Evolutionary conservation across 2,113 vertebrate genomes (phyloP), one percentile per base, ranked within the genome.

Genomic region (Rynchops niger): DNA sequence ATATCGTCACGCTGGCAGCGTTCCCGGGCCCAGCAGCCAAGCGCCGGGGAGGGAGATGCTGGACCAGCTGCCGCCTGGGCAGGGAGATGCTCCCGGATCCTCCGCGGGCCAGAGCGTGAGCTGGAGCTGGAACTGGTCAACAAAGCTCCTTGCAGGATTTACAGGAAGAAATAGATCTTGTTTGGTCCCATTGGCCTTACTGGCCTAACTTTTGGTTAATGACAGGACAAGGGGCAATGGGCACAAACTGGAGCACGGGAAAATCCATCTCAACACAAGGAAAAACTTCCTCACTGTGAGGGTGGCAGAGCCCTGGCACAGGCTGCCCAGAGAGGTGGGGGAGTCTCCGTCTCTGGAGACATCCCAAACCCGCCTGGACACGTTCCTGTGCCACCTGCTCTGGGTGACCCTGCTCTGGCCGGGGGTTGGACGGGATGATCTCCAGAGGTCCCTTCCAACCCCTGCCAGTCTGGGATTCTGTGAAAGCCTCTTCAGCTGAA

Each of bases 31-130:
- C 40, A 27, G 87, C 36, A 58, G 30, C 23, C 6, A 0, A 21
- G 73, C 2, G 84, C 13, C 0, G 3, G 36, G 86, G 89, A 82
- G 59, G n/a, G 62, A 45, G 71, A 45, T 19, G 65, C 13, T 0
- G 76, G 30, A 56, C 42, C 34, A 22, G 72, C 80, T 56, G 82
- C 71, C 66, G 77, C 87, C 63, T 2, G 0, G 49, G 40, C 13
- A 0, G 43, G 47, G 45, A 7, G 42, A 36, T 42, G 58, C 34
- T 55, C 72, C 82, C 2, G 3, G 15, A 26, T 36, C 26, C 17
- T 47, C n/a, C 2, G n/a, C 0, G 3, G 56, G 52, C 62, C 15
- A 15, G 36, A 21, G 47, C 23, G 2, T 1, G 19, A 40, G 40
- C 6, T 3, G 7, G 36, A 40, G 15, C 59, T 47, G 61, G 50